These are phyloP conservation scores for Nannospalax galili DNA, from an alignment of 2,113 vertebrate genomes.

Conservation along the genomic window DNA sequence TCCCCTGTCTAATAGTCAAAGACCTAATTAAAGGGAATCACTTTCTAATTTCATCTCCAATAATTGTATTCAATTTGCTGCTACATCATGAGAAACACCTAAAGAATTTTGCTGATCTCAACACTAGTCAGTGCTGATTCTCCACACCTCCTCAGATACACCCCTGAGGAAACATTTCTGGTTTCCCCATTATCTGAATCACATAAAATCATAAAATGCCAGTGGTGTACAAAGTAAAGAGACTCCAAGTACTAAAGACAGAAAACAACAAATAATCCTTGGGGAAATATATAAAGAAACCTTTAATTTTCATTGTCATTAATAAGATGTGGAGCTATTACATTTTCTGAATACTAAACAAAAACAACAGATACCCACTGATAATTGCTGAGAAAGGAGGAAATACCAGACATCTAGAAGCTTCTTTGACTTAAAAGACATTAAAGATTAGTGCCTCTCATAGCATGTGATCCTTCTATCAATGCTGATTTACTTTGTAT, in stretches of 20 bases:
- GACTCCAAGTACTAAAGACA: not conserved
- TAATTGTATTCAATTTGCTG: not conserved
- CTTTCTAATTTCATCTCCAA: not conserved
- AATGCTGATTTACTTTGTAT: not conserved
- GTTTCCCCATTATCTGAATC: not conserved
- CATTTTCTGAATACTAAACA: slow-evolving; percentile 7
- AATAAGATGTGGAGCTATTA: not conserved
- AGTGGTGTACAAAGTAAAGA: not conserved
- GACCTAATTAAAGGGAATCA: not conserved
- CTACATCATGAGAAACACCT: not conserved
- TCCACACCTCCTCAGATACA: not conserved
- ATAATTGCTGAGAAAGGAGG: slow-evolving; percentile 7
- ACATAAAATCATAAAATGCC: not conserved
- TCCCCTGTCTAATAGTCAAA: slow-evolving; percentile 20
- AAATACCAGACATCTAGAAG: not conserved
- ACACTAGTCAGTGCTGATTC: not conserved
- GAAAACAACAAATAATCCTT: not conserved
- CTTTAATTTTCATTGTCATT: not conserved
- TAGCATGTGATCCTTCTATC: not conserved
- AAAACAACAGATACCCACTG: not conserved
- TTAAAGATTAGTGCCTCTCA: not conserved
- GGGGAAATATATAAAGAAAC: not conserved
- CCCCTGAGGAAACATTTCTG: not conserved
- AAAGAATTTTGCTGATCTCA: not conserved
- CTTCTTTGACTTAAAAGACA: not conserved